phyloP scores from a whole-genome alignment of 2,888 invertebrate genomes.

The Cepaea hortensis region DNA sequence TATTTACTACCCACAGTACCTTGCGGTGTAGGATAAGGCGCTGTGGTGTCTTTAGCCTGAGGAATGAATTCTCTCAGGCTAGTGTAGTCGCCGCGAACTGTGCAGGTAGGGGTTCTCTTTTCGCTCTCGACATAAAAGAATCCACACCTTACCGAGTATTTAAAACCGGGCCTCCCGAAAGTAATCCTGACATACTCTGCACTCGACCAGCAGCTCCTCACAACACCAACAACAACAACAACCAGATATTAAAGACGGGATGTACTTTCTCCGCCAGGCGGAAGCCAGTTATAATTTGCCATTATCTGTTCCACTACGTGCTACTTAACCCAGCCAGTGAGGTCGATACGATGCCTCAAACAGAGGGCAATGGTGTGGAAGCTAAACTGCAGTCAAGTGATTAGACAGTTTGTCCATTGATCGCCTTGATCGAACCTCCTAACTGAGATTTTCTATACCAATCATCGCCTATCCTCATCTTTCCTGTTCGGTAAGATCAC shows the following conservation, averaged over 20 bases:
- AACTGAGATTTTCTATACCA: slow-evolving; percentile 22
- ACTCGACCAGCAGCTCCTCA: too few relatives aligned
- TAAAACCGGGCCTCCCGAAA: too few relatives aligned
- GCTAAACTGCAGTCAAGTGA: slow-evolving; percentile 29
- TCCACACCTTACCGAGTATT: too few relatives aligned
- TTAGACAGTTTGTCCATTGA: slow-evolving; percentile 35
- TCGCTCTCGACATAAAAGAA: too few relatives aligned
- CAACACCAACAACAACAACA: background rate
- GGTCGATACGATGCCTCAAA: slow-evolving; percentile 27
- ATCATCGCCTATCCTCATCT: background rate
- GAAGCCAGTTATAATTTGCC: slow-evolving; percentile 37
- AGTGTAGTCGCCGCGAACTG: too few relatives aligned
- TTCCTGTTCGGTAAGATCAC: background rate
- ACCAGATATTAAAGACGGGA: background rate
- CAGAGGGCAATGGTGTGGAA: slow-evolving; percentile 33
- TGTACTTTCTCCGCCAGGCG: slow-evolving; percentile 9
- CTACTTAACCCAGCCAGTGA: slow-evolving; percentile 5
- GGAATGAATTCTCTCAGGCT: too few relatives aligned
- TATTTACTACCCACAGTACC: too few relatives aligned
- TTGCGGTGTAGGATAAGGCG: too few relatives aligned
- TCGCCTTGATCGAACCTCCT: slow-evolving; percentile 17
- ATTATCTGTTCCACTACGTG: slow-evolving; percentile 21
- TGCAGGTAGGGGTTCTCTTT: too few relatives aligned
- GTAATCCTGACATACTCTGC: too few relatives aligned
- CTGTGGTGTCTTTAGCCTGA: too few relatives aligned